A percentile compares a stretch with the other conserved stretches of the same genome.
phyloP scores from a whole-genome alignment of 2,113 vertebrate genomes.

The Gallinago undulata region DNA sequence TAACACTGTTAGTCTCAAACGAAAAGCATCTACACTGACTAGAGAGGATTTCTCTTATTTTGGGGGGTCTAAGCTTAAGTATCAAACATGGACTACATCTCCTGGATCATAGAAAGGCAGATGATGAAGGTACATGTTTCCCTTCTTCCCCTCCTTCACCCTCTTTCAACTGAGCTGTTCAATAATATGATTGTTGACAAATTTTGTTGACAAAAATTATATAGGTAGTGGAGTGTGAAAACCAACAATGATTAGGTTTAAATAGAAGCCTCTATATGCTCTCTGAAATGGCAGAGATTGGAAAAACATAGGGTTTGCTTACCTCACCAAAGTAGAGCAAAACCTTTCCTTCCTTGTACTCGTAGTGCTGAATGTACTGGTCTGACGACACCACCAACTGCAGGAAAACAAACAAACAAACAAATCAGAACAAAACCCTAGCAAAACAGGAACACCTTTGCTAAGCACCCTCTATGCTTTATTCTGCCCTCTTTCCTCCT shows the following conservation, averaged over 20 bases:
- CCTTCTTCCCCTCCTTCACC: not conserved
- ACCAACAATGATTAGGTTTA: not conserved
- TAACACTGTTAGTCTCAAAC: not conserved
- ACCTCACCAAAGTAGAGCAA: constrained; percentile 74
- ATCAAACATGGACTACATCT: not conserved
- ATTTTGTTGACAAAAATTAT: not conserved
- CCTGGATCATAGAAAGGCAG: not conserved
- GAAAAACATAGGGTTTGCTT: not conserved
- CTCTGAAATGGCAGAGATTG: not conserved
- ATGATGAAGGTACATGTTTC: not conserved
- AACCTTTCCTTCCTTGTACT: constrained; percentile 68
- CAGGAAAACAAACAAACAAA: not conserved
- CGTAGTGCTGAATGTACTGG: constrained; percentile 72
- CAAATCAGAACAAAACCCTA: not conserved
- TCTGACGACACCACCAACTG: constrained; percentile 69
- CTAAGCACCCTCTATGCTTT: not conserved
- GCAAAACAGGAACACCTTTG: not conserved
- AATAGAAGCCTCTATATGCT: not conserved
- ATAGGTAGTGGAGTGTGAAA: not conserved
- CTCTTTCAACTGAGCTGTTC: not conserved
- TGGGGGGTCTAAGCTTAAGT: not conserved
- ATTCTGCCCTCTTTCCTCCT: not conserved
- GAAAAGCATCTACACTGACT: not conserved
- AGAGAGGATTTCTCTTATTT: not conserved
- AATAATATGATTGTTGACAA: not conserved